Percentiles rank a stretch among this genome's conserved stretches.
Evolutionary conservation across 1,140 invertebrate genomes (phyloP).

Genomic region (Apis mellifera): DNA sequence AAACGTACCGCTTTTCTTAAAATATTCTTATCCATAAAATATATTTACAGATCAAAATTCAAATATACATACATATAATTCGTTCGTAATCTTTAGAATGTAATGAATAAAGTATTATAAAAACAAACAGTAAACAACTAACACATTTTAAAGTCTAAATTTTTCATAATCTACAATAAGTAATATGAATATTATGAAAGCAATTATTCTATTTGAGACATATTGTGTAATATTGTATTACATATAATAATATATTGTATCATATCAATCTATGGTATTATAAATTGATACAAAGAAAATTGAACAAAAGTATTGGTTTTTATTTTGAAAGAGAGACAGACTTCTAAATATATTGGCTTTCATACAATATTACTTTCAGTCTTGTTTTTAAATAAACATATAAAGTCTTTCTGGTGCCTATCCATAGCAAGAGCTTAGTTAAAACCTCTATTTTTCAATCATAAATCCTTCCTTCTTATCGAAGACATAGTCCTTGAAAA

Average conservation of each 20-base stretch:
- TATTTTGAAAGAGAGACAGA: constrained; percentile 13
- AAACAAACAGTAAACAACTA: constrained; percentile 37
- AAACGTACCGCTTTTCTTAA: constrained; percentile 27
- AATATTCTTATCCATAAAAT: constrained; percentile 48
- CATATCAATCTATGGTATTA: constrained; percentile 46
- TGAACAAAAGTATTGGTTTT: constrained; percentile 53
- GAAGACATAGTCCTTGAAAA: constrained; percentile 44
- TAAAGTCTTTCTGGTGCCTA: constrained; percentile 75
- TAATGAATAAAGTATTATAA: constrained; percentile 46
- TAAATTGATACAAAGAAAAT: constrained; percentile 59
- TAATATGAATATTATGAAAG: constrained; percentile 51
- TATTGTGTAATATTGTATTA: constrained; percentile 43
- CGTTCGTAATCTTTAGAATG: constrained; percentile 35
- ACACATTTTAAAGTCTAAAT: constrained; percentile 26
- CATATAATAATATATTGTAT: constrained; percentile 47
- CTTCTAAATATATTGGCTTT: constrained; percentile 63
- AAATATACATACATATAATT: constrained; percentile 26
- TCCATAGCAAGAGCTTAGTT: constrained; percentile 74
- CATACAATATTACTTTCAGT: constrained; percentile 73
- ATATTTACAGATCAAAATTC: constrained; percentile 19
- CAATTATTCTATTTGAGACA: constrained; percentile 44
- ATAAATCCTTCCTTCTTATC: constrained; percentile 42
- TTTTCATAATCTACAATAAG: constrained; percentile 41
- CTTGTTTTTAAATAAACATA: constrained; percentile 78
- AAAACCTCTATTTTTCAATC: constrained; percentile 51